Base-by-base conservation (phyloP, 2,888 invertebrate species). In the Dicranocentrus wangi region DNA sequence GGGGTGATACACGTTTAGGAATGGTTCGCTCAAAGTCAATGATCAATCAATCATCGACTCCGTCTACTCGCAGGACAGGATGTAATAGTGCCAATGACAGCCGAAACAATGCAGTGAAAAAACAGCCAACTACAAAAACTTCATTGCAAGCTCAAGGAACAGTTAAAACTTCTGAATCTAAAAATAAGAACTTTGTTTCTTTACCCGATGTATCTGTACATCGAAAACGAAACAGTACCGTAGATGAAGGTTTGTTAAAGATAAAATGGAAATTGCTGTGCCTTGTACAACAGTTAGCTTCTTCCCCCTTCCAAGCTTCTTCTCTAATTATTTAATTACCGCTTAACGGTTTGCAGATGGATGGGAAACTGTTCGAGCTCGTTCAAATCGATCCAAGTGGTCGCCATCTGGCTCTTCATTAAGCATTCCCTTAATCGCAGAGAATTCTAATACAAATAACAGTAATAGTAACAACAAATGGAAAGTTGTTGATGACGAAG, bases 351-450 rank as follows among this genome's bases (percentile, higher is more conserved):
- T 28, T 68, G 8, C n/a, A 82, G 85, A 85, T 77, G 86, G 85
- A 7, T 86, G 86, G 86, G 83, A 84, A 75, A 85, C 85, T 39
- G 86, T 86, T 10, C 32, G 82, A n/a, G 69, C 83, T 1, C 55
- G 86, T 10, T 86, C 86, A n/a, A 85, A 72, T 78, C 70, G 86
- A 10, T 83, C 85, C 1, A 85, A 85, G 63, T 84, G 85, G 83
- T 85, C 85, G 13, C 85, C 82, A 5, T 84, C 83, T 10, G 80
- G 81, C 42, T 83, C 84, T 1, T 85, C 85, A 8, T 21, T 83
- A 10, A 80, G 81, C 28, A 79, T 79, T n/a, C 71, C 79, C 7
- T 47, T 79, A 53, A 55, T 43, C 10, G 15, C 47, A 47, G 75
- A 76, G 17, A 58, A 63, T 42, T 69, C 69, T 0, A 76, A 60